Base-by-base conservation (phyloP, 1,140 invertebrate species). In the Cephus cinctus region DNA sequence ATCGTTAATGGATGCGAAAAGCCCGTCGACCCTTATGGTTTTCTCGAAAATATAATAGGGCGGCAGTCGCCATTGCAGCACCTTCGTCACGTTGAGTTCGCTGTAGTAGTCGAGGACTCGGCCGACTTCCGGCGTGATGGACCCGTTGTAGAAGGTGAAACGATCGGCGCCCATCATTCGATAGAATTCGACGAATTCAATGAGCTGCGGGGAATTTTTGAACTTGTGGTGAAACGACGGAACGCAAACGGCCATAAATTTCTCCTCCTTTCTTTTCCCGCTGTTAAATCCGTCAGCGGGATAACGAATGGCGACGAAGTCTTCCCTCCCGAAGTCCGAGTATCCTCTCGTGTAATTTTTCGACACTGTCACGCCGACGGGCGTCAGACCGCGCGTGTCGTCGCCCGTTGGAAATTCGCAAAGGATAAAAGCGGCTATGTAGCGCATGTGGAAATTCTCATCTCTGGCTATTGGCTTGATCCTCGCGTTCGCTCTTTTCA, bases 131-230 rank as follows among this genome's bases (percentile, higher is more conserved):
- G 56, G 40, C 4, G 73, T 77, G 14, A 83, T 76, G 8, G 81
- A 80, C 58, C 84, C 71, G 44, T 85, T 82, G 65, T 86, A 88
- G 51, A 88, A 80, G 2, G 83, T 80, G 54, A 88, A 86, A 47
- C 82, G 79, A 1, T 76, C 65, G 2, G 83, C 83, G 0, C 86
- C 86, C 50, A 87, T 75, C 25, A 87, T 52, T 0, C 75, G 65
- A 61, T 87, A 85, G 46, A 86, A 73, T 64, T 87, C 86, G 20
- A 88, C 71, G 63, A 85, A 86, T 65, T 87, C 83, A 5, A 86
- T 73, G 32, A 88, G 66, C 20, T 83, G 77, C 11, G 67, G 32
- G 1, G 62, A 62, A 31, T 74, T 62, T 42, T 82, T 78, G 65
- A 83, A 87, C 32, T 79, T 69, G 54, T 80, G 81, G 66, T 86